phyloP scores from a whole-genome alignment of 1,140 invertebrate species.

The Lysiphlebus fabarum region DNA sequence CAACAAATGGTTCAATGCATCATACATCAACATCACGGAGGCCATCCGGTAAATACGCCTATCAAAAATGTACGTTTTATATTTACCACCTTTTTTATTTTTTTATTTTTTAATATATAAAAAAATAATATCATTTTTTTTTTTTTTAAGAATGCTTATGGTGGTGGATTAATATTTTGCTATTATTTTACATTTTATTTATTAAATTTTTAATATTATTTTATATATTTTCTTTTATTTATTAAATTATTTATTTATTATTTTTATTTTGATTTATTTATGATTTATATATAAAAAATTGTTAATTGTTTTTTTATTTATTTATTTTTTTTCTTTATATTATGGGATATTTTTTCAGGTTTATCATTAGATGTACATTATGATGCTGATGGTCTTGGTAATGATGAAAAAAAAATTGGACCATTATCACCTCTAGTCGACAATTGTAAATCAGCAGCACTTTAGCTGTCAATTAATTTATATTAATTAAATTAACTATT shows the following conservation, averaged over 20 bases:
- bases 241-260: no score
- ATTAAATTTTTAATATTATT: constrained; percentile 4
- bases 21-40: constrained; percentile 53
- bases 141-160: constrained; percentile 41
- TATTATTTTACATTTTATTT: background rate
- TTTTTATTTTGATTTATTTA: background rate
- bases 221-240: no score
- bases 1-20: constrained; percentile 52
- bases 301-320: constrained; percentile 15
- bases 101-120: background rate
- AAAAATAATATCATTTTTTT: constrained; percentile 29
- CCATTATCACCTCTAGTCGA: constrained; percentile 76
- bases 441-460: constrained; percentile 67
- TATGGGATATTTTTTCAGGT: constrained; percentile 49
- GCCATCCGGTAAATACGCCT: constrained; percentile 57
- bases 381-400: constrained; percentile 67
- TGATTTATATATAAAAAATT: constrained; percentile 15
- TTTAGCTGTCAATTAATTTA: constrained; percentile 47
- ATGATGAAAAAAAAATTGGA: constrained; percentile 69
- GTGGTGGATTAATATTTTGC: constrained; percentile 41
- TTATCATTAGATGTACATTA: constrained; percentile 74
- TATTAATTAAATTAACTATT: no score
- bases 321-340: constrained; percentile 5
- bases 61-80: constrained; percentile 57
- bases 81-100: constrained; percentile 39